These are phyloP conservation scores for Indicator maculatus DNA, from an alignment of 2,113 vertebrate genomes.

Conservation along the genomic window DNA sequence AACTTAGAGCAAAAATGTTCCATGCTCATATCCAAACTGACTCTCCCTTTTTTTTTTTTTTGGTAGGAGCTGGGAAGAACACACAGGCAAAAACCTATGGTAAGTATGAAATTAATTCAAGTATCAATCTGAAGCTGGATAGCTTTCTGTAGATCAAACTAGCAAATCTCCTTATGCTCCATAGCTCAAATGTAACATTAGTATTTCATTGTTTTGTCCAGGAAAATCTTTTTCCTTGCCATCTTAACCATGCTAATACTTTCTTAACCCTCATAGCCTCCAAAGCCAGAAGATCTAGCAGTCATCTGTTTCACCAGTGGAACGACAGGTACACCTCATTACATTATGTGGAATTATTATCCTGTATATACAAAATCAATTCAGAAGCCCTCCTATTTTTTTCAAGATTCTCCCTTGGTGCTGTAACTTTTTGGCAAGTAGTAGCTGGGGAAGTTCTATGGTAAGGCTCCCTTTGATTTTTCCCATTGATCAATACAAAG, in stretches of 20 bases:
- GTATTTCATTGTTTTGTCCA: neutral
- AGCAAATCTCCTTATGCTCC: neutral
- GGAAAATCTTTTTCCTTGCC: neutral
- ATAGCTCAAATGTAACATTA: neutral
- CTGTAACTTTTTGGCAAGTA: conserved; percentile 22
- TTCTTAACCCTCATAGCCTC: conserved; percentile 80
- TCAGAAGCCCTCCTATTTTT: neutral
- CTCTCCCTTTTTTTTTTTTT: neutral
- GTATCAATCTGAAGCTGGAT: neutral
- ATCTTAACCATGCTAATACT: neutral
- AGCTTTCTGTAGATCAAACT: neutral
- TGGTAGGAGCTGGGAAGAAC: conserved; percentile 83
- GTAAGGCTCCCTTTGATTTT: neutral
- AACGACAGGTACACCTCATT: conserved; percentile 88
- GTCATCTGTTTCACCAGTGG: conserved; percentile 98
- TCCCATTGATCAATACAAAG: neutral
- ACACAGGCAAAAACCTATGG: conserved; percentile 80
- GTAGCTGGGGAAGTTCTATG: neutral
- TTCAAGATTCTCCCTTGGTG: neutral
- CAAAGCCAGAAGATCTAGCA: conserved; percentile 91
- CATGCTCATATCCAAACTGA: neutral
- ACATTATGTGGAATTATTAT: neutral
- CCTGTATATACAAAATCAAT: neutral
- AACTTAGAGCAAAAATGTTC: neutral
- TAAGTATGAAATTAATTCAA: conserved; percentile 65